phyloP scores from a whole-genome alignment of 2,113 vertebrate species.

The Tinamus guttatus region DNA sequence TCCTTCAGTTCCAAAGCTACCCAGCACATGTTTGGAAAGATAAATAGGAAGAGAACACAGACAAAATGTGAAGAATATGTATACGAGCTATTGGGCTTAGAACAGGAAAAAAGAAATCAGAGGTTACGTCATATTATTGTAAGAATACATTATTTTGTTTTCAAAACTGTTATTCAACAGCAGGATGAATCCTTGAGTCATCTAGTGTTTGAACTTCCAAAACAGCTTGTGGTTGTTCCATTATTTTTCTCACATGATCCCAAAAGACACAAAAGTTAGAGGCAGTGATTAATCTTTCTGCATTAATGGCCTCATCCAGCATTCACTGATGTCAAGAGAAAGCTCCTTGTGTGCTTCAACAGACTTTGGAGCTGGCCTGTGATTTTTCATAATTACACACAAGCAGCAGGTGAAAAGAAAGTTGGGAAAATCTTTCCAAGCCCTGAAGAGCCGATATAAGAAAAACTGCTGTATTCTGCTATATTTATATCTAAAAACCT shows the following conservation, averaged over 20 bases:
- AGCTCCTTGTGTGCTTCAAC: background rate
- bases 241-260: conserved; percentile 36
- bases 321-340: conserved; percentile 7
- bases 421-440: background rate
- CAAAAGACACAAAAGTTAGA: background rate
- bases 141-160: conserved; percentile 55
- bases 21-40: background rate
- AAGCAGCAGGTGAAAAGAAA: background rate
- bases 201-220: conserved; percentile 15
- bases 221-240: conserved; percentile 58
- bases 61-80: background rate
- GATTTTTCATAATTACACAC: background rate
- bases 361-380: background rate
- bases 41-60: background rate
- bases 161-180: conserved; percentile 53
- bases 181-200: conserved; percentile 46
- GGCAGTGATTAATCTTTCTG: conserved; percentile 5
- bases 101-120: background rate
- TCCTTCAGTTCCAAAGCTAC: background rate
- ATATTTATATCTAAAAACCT: background rate
- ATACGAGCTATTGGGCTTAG: background rate
- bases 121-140: conserved; percentile 22
- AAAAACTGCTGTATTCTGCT: background rate
- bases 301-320: background rate
- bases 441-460: background rate